Conservation (phyloP, 2,888 invertebrate species). For the Chesias legatella region DNA sequence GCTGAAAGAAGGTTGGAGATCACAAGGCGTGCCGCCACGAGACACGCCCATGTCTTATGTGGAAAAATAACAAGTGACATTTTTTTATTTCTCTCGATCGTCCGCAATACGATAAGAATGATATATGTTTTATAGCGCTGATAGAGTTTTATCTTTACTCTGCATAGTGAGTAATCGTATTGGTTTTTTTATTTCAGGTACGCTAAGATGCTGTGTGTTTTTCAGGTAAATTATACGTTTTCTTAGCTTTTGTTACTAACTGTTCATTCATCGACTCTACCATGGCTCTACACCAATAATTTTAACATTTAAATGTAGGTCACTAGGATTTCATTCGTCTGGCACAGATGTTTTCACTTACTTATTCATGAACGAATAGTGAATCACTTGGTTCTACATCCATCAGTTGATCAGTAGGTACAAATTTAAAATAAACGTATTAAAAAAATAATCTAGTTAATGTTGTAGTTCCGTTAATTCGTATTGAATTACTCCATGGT, state of each 20-base stretch:
- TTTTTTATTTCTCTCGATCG: conserved; percentile 59
- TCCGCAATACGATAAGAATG: conserved; percentile 52
- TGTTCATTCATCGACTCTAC: conserved; percentile 9
- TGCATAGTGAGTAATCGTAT: conserved; percentile 26
- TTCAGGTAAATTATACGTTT: conserved; percentile 54
- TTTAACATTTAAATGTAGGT: conserved; percentile 2
- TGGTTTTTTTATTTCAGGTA: conserved; percentile 56
- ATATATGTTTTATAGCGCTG: conserved; percentile 49
- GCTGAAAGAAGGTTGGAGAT: conserved; percentile 56
- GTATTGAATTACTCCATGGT: conserved; percentile 71
- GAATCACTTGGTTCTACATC: neutral
- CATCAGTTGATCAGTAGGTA: conserved; percentile 1
- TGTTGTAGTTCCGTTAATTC: conserved; percentile 65
- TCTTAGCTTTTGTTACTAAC: conserved; percentile 21
- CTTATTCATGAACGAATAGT: neutral
- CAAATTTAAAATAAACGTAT: conserved; percentile 2
- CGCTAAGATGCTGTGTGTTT: conserved; percentile 65
- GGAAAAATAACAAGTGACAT: conserved; percentile 65
- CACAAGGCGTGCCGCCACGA: conserved; percentile 60
- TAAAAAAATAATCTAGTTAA: conserved; percentile 46
- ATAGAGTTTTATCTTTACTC: conserved; percentile 32
- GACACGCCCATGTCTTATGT: conserved; percentile 76
- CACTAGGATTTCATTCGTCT: neutral
- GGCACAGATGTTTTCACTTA: neutral
- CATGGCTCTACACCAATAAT: neutral